A percentile compares a stretch with the other conserved stretches of the same genome.
phyloP scores from a whole-genome alignment of 2,113 vertebrate genomes.

The Oryctolagus cuniculus region DNA sequence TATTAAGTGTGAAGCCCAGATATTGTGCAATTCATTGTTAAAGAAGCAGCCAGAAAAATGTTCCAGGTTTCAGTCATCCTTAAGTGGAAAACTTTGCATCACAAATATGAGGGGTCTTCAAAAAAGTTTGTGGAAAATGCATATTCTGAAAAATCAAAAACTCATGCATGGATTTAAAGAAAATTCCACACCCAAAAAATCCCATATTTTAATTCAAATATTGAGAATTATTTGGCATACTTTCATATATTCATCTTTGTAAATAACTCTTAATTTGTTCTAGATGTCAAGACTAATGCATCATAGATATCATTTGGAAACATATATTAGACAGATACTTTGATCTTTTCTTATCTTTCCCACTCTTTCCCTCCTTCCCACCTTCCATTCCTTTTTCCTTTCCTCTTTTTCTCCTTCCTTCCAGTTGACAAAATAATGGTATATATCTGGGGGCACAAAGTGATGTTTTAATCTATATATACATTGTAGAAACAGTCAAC shows the following conservation, averaged over 20 bases:
- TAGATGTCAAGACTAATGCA: not conserved
- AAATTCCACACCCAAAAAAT: too few relatives aligned
- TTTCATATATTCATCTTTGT: not conserved
- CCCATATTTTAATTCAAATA: too few relatives aligned
- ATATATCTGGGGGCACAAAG: not conserved
- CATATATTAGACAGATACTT: not conserved
- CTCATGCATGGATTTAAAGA: too few relatives aligned
- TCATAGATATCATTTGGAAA: slow-evolving; percentile 79
- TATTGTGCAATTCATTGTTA: not conserved
- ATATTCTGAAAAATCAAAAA: too few relatives aligned
- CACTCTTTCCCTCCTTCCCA: not conserved
- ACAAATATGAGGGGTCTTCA: not conserved
- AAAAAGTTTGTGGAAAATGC: too few relatives aligned
- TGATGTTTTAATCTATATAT: not conserved
- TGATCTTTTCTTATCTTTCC: not conserved
- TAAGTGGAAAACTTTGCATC: slow-evolving; percentile 23
- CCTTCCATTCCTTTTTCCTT: too few relatives aligned
- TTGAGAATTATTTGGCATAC: too few relatives aligned
- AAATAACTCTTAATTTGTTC: not conserved
- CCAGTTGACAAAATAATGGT: not conserved
- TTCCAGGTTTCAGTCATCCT: not conserved
- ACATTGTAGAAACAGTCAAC: not conserved
- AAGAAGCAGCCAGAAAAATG: not conserved
- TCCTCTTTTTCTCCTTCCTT: not conserved
- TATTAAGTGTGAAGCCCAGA: not conserved